Evolutionary conservation across 1,140 invertebrate genomes (phyloP).

Genomic region (Cyclina sinensis): DNA sequence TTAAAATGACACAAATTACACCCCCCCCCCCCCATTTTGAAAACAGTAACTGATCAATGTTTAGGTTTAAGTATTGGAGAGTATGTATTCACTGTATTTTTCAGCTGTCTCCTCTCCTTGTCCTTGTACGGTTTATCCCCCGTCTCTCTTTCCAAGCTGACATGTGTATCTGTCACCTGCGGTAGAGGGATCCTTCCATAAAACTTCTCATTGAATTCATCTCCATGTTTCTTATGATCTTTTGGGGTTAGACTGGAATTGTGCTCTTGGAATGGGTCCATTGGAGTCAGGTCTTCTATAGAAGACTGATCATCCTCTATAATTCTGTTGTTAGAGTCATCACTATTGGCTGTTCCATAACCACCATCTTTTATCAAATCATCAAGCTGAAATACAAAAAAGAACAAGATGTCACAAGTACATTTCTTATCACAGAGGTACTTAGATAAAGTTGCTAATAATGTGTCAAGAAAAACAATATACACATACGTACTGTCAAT

Average conservation of each 20-base stretch:
- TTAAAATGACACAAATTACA: too few species aligned
- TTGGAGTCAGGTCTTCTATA: conserved; percentile 12
- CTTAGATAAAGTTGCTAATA: too few species aligned
- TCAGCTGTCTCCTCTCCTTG: conserved; percentile 11
- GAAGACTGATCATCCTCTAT: conserved; percentile 21
- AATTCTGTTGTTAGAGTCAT: conserved; percentile 15
- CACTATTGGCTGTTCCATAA: conserved; percentile 50
- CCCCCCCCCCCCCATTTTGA: too few species aligned
- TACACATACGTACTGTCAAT: too few species aligned
- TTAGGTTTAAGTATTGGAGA: conserved; percentile 20
- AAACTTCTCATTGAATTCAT: conserved; percentile 20
- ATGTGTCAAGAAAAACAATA: too few species aligned
- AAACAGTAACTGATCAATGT: too few species aligned
- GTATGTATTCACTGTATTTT: conserved; percentile 35
- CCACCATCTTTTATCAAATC: conserved; percentile 23
- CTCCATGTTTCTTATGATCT: background rate
- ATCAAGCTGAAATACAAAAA: background rate
- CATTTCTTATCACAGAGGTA: too few species aligned
- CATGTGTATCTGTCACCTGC: background rate
- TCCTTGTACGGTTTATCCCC: conserved; percentile 9
- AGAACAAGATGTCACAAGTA: too few species aligned
- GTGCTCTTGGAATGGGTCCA: background rate
- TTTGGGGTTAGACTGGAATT: background rate
- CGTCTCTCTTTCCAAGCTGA: background rate
- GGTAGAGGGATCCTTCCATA: conserved; percentile 24